Evolutionary conservation across 2,113 vertebrate species (phyloP).

Genomic region (Jaculus jaculus): DNA sequence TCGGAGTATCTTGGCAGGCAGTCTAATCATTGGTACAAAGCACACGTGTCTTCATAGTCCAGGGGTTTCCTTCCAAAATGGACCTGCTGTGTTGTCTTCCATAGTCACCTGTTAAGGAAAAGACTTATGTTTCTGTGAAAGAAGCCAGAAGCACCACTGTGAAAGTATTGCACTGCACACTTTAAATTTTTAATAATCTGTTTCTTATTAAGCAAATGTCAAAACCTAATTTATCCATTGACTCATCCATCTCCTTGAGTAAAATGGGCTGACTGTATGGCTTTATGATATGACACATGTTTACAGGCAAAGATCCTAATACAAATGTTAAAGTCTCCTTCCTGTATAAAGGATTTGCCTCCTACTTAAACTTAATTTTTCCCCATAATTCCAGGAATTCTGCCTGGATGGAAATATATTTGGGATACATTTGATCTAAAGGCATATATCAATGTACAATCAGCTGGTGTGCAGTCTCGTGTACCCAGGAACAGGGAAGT

Average conservation of each 20-base stretch:
- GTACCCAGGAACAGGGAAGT: neutral
- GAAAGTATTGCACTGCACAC: conserved; percentile 16
- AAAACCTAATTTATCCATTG: conserved; percentile 36
- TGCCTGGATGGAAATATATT: conserved; percentile 21
- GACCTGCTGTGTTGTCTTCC: neutral
- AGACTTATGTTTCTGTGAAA: conserved; percentile 49
- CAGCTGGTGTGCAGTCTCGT: neutral
- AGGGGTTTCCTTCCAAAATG: conserved; percentile 15
- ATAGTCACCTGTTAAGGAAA: conserved; percentile 26
- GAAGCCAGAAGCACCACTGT: conserved; percentile 40
- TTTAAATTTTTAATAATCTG: conserved; percentile 54
- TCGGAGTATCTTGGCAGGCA: conserved; percentile 15
- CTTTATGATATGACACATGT: neutral
- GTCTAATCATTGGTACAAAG: neutral
- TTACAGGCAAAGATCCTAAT: conserved; percentile 31
- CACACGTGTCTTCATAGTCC: neutral
- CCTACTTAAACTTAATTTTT: conserved; percentile 4
- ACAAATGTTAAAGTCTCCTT: conserved; percentile 12
- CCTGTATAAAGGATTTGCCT: conserved; percentile 36
- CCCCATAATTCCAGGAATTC: conserved; percentile 12
- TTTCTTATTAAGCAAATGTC: conserved; percentile 53
- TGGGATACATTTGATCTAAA: neutral
- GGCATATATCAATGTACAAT: neutral
- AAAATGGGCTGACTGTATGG: conserved; percentile 49
- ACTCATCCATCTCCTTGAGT: conserved; percentile 23